phyloP scores from a whole-genome alignment of 1,140 invertebrate species.

The Zaprionus vittiger region DNA sequence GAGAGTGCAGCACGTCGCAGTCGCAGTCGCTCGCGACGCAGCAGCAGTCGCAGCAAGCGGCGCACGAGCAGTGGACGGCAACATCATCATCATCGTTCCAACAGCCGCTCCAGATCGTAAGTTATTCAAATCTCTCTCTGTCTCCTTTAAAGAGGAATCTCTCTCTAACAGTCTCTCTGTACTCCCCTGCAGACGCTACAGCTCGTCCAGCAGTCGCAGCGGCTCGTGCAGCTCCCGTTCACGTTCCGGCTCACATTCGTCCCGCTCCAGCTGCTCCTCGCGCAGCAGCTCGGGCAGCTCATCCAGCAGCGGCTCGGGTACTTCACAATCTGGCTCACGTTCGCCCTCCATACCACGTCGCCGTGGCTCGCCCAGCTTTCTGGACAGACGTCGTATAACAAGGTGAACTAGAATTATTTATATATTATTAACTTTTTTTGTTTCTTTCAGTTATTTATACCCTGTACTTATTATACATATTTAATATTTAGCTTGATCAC shows the following conservation, averaged over 20 bases:
- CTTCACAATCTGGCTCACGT: slow-evolving; percentile 86
- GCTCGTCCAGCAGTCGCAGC: slow-evolving; percentile 84
- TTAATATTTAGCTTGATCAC: too few species aligned
- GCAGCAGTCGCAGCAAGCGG: slow-evolving; percentile 65
- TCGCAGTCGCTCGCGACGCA: slow-evolving; percentile 67
- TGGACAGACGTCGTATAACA: slow-evolving; percentile 94
- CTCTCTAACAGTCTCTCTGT: background rate
- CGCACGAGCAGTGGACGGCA: slow-evolving; percentile 57
- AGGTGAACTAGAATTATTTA: slow-evolving; percentile 87
- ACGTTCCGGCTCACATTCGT: slow-evolving; percentile 84
- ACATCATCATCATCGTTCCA: slow-evolving; percentile 65
- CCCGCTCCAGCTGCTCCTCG: slow-evolving; percentile 85
- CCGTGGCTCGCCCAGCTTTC: slow-evolving; percentile 94
- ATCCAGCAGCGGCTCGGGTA: slow-evolving; percentile 71
- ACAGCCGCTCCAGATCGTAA: slow-evolving; percentile 84
- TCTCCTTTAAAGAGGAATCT: background rate
- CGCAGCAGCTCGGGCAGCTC: slow-evolving; percentile 80
- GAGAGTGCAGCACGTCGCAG: slow-evolving; percentile 78
- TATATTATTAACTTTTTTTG: background rate
- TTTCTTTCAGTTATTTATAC: background rate
- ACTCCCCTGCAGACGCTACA: slow-evolving; percentile 72
- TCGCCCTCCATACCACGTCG: slow-evolving; percentile 94
- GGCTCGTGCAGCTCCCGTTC: slow-evolving; percentile 84
- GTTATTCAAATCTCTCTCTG: background rate
- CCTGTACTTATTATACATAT: background rate